These are phyloP conservation scores for Tiliacea citrago DNA, from an alignment of 2,888 invertebrate genomes.

Conservation along the genomic window DNA sequence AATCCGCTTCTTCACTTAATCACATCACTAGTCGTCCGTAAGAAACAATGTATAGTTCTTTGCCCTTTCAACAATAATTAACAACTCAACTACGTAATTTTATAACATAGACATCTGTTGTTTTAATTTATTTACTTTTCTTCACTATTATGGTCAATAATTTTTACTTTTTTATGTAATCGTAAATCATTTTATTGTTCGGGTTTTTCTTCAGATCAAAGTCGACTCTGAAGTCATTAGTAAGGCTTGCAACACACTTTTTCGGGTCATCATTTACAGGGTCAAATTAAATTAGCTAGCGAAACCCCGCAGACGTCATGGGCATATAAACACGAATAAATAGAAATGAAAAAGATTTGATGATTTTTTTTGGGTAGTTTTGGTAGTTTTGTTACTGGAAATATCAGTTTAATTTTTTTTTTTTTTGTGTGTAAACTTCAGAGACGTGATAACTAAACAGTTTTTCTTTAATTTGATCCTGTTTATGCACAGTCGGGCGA, in stretches of 20 bases:
- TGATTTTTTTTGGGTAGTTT: too few species aligned
- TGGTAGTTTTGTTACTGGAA: too few species aligned
- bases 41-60: conserved; percentile 43
- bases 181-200: not conserved
- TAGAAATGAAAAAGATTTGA: too few species aligned
- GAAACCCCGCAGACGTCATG: too few species aligned
- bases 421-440: too few species aligned
- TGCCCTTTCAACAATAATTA: conserved; percentile 35
- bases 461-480: too few species aligned
- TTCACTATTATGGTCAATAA: not conserved
- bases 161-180: not conserved
- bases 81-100: not conserved
- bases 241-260: not conserved
- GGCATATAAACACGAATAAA: too few species aligned
- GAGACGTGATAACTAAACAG: too few species aligned
- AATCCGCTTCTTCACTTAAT: not conserved
- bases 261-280: not conserved
- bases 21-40: conserved; percentile 27
- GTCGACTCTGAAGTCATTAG: not conserved
- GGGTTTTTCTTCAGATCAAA: not conserved
- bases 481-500: not conserved
- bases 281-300: too few species aligned
- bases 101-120: not conserved
- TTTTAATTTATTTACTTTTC: not conserved
- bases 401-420: too few species aligned